These are phyloP conservation scores for Pammene aurita DNA, from an alignment of 2,888 invertebrate genomes.

Conservation along the genomic window DNA sequence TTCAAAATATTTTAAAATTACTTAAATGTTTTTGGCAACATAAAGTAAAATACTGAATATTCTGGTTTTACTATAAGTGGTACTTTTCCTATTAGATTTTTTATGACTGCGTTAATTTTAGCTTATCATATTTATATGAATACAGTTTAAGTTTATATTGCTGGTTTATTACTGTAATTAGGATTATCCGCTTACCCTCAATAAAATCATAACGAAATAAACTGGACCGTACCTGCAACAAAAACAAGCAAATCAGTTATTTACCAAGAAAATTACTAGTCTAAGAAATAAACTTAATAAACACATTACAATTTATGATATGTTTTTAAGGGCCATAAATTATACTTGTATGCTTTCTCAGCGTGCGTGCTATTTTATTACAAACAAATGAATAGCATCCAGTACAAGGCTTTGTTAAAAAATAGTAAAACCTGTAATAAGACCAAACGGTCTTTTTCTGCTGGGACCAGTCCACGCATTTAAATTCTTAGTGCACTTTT, in stretches of 20 bases:
- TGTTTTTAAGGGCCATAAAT: constrained; percentile 2
- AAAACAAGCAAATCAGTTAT: constrained; percentile 2
- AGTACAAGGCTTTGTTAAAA: constrained; percentile 21
- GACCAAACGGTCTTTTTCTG: constrained; percentile 18
- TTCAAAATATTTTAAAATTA: too few species aligned
- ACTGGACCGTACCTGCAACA: constrained; percentile 20
- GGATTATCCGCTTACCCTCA: neutral
- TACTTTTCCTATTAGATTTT: neutral
- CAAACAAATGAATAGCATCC: constrained; percentile 1
- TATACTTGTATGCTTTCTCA: neutral
- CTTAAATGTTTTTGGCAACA: too few species aligned
- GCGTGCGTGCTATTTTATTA: constrained; percentile 2
- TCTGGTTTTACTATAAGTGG: neutral
- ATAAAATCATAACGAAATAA: neutral
- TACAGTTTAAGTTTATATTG: neutral
- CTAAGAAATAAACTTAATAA: neutral
- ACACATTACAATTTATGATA: constrained; percentile 9
- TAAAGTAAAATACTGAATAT: neutral
- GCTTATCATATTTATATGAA: too few species aligned
- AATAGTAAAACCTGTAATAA: constrained; percentile 25
- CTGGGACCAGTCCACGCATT: constrained; percentile 39
- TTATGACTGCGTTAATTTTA: neutral
- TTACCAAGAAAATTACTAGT: constrained; percentile 1
- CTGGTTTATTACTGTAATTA: neutral
- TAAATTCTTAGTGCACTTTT: constrained; percentile 40